Conservation (phyloP, 53 echinoderm and acorn worm species). For the Echinarachnius parma region DNA sequence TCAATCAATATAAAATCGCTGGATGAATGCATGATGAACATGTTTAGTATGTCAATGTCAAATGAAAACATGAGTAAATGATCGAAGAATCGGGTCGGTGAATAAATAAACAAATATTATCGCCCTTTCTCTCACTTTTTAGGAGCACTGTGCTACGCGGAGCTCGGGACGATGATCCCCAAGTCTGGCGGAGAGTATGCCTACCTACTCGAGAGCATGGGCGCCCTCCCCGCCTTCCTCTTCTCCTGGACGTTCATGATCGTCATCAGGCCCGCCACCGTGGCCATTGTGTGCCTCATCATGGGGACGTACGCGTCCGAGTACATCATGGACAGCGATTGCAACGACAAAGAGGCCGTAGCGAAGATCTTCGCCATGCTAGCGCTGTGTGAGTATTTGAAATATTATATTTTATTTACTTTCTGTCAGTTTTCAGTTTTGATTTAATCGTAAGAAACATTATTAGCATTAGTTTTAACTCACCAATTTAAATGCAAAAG, state of each 20-base stretch:
- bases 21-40: neutral
- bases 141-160: constrained; percentile 70
- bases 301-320: constrained; percentile 57
- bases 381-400: constrained; percentile 36
- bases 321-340: constrained; percentile 30
- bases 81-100: no score
- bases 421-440: no score
- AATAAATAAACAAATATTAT: no score
- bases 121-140: neutral
- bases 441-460: no score
- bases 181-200: constrained; percentile 67
- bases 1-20: neutral
- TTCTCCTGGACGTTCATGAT: constrained; percentile 62
- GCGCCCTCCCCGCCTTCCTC: constrained; percentile 54
- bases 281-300: constrained; percentile 63
- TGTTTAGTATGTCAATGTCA: neutral
- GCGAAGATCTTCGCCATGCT: constrained; percentile 26
- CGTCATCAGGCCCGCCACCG: constrained; percentile 55
- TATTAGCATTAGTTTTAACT: no score
- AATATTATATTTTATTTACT: no score
- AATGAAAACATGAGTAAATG: neutral
- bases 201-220: constrained; percentile 55
- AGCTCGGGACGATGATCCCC: constrained; percentile 64
- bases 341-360: neutral
- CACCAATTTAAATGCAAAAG: no score